These are phyloP conservation scores for Hydrophis major DNA, from an alignment of 2,797 vertebrate species.

Conservation along the genomic window DNA sequence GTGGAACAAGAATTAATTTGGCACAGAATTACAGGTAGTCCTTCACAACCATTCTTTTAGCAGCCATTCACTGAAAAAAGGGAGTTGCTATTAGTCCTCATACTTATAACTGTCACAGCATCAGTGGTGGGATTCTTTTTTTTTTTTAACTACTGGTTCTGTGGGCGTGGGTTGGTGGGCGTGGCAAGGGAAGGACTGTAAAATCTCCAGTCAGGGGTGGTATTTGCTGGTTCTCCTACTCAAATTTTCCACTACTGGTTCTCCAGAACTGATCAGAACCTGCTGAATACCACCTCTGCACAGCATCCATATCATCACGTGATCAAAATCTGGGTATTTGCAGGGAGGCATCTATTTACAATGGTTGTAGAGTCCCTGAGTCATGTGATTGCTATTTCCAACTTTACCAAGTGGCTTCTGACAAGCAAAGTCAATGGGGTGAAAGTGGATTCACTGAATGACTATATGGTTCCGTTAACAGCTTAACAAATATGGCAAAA, in stretches of 20 bases:
- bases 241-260: no score
- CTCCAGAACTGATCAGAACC: no score
- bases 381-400: background rate
- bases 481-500: background rate
- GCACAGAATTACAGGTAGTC: background rate
- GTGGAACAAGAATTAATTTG: background rate
- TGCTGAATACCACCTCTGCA: background rate
- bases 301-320: background rate
- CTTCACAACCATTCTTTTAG: no score
- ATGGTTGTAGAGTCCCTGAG: background rate
- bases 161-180: no score
- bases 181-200: no score
- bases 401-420: background rate
- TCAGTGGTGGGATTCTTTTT: no score
- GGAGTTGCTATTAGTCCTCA: background rate
- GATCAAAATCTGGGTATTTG: background rate
- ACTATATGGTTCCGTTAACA: background rate
- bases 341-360: background rate
- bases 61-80: no score
- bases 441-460: background rate
- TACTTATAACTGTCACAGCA: background rate
- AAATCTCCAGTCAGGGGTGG: no score
- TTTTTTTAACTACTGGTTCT: no score
- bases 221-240: no score
- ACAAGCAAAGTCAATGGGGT: background rate